These are phyloP conservation scores for Crotalus horridus DNA, from an alignment of 2,113 vertebrate species.

Conservation along the genomic window DNA sequence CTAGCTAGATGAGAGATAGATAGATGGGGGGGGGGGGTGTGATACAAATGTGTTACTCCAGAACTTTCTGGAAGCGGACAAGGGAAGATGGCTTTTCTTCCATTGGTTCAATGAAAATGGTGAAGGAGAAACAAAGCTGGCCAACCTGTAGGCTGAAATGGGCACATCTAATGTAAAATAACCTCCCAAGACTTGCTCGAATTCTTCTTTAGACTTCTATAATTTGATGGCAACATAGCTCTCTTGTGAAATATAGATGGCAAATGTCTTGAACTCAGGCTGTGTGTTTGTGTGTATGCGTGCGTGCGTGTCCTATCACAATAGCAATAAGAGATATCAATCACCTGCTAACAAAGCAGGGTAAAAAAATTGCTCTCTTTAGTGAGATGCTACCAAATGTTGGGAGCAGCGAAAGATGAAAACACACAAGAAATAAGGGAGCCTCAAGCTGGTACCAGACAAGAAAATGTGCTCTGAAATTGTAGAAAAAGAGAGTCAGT, in stretches of 20 bases:
- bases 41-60: background rate
- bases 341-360: background rate
- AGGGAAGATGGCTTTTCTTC: background rate
- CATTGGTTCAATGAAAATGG: background rate
- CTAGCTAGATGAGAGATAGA: no score
- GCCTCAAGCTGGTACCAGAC: background rate
- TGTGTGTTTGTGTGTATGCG: background rate
- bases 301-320: background rate
- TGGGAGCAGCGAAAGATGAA: background rate
- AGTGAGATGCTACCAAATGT: background rate
- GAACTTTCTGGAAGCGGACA: background rate
- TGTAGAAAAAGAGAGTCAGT: background rate
- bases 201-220: background rate
- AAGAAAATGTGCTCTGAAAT: background rate
- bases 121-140: background rate
- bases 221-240: background rate
- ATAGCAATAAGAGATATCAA: background rate
- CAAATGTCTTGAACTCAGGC: background rate
- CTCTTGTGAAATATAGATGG: background rate
- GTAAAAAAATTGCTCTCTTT: background rate
- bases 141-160: background rate
- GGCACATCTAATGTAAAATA: background rate
- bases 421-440: background rate
- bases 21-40: background rate
- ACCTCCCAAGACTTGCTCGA: background rate